Percentiles rank a stretch among this genome's conserved stretches.
phyloP scores from a whole-genome alignment of 2,113 vertebrate species.

The Nothocercus julius region DNA sequence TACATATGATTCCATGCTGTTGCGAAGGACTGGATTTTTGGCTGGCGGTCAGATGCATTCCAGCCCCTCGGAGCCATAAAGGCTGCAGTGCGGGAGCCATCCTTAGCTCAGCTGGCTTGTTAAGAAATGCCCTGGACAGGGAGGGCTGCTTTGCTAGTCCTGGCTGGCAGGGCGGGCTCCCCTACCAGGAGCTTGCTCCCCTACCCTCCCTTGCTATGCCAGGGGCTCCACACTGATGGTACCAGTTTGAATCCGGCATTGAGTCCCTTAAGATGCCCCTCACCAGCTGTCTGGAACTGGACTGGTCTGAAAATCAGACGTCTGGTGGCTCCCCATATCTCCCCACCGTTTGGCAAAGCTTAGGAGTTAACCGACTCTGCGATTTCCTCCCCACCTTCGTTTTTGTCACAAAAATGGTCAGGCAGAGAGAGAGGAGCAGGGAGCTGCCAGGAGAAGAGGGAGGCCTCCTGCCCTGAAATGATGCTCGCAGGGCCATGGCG shows the following conservation, averaged over 20 bases:
- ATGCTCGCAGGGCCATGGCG: not conserved
- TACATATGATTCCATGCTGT: not conserved
- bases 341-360: not conserved
- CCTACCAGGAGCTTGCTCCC: not conserved
- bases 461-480: not conserved
- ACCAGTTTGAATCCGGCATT: not conserved
- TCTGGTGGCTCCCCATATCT: not conserved
- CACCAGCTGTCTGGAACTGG: not conserved
- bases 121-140: fast-evolving
- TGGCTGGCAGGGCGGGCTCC: not conserved
- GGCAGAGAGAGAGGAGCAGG: not conserved
- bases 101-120: fast-evolving
- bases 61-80: not conserved
- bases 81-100: not conserved
- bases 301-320: not conserved
- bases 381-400: not conserved
- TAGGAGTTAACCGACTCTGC: not conserved
- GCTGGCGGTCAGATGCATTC: not conserved
- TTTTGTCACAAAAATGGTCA: not conserved
- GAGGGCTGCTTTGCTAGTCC: not conserved
- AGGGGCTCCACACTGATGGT: not conserved
- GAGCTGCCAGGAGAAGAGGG: not conserved
- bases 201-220: not conserved
- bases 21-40: not conserved
- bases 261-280: fast-evolving